A percentile compares a stretch with the other conserved stretches of the same genome.
Conservation (phyloP, 2,888 invertebrate genomes). For the Amblyjoppa proteus region DNA sequence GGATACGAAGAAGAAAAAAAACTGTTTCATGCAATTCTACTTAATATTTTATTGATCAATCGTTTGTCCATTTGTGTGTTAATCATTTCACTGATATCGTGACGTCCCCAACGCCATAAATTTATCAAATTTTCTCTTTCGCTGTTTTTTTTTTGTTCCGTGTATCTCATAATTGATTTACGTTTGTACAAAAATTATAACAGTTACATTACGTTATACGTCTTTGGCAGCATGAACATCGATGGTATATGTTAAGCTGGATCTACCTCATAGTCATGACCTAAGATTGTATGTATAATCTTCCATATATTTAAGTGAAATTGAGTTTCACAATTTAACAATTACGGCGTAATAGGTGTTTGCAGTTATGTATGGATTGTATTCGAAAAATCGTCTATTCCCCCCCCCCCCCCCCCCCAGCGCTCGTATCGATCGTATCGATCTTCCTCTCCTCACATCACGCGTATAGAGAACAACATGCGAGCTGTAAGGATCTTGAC, state of each 20-base stretch:
- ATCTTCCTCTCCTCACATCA: constrained; percentile 10
- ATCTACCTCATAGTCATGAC: constrained; percentile 63
- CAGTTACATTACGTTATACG: constrained; percentile 25
- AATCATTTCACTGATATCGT: not conserved
- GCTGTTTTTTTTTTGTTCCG: constrained; percentile 10
- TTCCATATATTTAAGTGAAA: constrained; percentile 64
- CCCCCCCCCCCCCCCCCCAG: not conserved
- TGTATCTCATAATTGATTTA: constrained; percentile 6
- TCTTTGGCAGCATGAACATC: constrained; percentile 57
- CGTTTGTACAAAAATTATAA: constrained; percentile 27
- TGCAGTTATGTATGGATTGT: constrained; percentile 49
- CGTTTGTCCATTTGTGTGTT: constrained; percentile 7
- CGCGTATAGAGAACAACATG: constrained; percentile 5
- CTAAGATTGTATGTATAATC: constrained; percentile 66
- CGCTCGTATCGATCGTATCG: constrained; percentile 35
- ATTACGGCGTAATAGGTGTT: constrained; percentile 40
- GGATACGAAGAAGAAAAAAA: not conserved
- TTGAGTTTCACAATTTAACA: constrained; percentile 51
- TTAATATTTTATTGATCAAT: constrained; percentile 1
- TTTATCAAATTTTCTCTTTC: constrained; percentile 8
- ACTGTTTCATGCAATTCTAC: not conserved
- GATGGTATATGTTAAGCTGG: constrained; percentile 55
- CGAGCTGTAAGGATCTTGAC: constrained; percentile 4
- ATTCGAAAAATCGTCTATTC: constrained; percentile 48
- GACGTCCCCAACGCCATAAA: not conserved